Evolutionary conservation across 2,888 invertebrate species (phyloP).

Genomic region (Nomada ruficornis): DNA sequence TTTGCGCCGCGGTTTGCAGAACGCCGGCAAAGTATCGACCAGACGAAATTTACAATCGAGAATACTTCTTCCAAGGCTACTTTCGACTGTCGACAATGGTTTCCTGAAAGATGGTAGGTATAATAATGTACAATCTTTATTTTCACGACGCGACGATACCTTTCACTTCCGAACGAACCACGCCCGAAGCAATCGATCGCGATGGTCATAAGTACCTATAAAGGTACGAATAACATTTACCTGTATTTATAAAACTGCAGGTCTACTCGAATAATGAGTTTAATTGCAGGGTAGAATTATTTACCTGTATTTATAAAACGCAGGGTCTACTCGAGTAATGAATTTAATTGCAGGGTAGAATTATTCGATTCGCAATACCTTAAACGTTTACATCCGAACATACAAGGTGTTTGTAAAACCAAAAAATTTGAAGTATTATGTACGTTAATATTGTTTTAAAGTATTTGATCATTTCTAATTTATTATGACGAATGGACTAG

Average conservation of each 20-base stretch:
- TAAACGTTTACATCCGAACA: too few relatives aligned
- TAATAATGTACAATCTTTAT: conserved; percentile 64
- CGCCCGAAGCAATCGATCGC: conserved; percentile 52
- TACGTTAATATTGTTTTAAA: too few relatives aligned
- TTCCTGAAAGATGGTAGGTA: conserved; percentile 52
- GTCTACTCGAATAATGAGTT: not conserved
- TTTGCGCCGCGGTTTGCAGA: not conserved
- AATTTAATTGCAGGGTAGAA: not conserved
- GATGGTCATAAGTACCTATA: conserved; percentile 45
- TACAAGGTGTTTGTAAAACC: too few relatives aligned
- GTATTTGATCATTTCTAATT: too few relatives aligned
- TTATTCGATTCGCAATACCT: not conserved
- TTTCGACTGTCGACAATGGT: conserved; percentile 49
- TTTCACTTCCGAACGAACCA: conserved; percentile 64
- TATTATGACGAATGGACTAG: too few relatives aligned
- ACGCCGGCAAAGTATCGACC: not conserved
- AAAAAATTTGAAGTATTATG: too few relatives aligned
- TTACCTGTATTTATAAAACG: not conserved
- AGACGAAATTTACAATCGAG: conserved; percentile 38
- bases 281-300: conserved; percentile 8
- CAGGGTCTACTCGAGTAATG: not conserved
- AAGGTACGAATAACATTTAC: conserved; percentile 33
- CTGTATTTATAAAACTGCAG: conserved; percentile 9
- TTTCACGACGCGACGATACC: conserved; percentile 62
- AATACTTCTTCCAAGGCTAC: conserved; percentile 24